A percentile compares a stretch with the other conserved stretches of the same genome.
phyloP scores from a whole-genome alignment of 2,113 vertebrate species.

The Halichoeres trimaculatus region DNA sequence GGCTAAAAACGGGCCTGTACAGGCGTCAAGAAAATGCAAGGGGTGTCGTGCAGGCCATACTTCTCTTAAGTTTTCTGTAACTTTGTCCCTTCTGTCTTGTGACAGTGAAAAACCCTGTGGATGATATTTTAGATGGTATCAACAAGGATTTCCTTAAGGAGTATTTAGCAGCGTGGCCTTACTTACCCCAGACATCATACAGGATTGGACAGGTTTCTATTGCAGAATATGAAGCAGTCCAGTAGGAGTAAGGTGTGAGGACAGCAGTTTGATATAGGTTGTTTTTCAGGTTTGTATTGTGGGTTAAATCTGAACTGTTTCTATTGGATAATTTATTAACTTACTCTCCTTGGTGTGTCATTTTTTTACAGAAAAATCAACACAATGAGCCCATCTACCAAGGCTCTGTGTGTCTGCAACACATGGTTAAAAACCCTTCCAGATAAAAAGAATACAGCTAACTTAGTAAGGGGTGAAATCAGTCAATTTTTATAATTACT shows the following conservation, averaged over 20 bases:
- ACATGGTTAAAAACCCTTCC: conserved; percentile 81
- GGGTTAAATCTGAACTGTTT: background rate
- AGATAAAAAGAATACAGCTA: conserved; percentile 28
- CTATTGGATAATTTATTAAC: background rate
- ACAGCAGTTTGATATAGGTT: conserved; percentile 88
- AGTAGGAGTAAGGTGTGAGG: conserved; percentile 86
- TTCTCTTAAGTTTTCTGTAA: no score
- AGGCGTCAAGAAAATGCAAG: no score
- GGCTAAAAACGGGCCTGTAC: no score
- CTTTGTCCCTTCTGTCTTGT: background rate
- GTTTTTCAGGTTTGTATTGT: conserved; percentile 78
- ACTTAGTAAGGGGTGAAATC: conserved; percentile 2
- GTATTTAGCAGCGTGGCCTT: conserved; percentile 88
- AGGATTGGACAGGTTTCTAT: conserved; percentile 86
- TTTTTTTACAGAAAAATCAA: conserved; percentile 83
- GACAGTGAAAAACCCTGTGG: conserved; percentile 87
- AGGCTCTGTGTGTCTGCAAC: conserved; percentile 89
- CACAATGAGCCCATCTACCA: conserved; percentile 92
- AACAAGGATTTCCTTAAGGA: conserved; percentile 87
- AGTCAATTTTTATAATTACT: background rate
- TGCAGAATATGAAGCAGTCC: conserved; percentile 85
- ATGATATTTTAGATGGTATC: conserved; percentile 87
- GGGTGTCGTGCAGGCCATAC: no score
- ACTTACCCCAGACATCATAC: conserved; percentile 87
- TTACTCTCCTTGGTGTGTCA: conserved; percentile 16